Conservation (phyloP, 2,888 invertebrate species). For the Noctuana brunneofusca region DNA sequence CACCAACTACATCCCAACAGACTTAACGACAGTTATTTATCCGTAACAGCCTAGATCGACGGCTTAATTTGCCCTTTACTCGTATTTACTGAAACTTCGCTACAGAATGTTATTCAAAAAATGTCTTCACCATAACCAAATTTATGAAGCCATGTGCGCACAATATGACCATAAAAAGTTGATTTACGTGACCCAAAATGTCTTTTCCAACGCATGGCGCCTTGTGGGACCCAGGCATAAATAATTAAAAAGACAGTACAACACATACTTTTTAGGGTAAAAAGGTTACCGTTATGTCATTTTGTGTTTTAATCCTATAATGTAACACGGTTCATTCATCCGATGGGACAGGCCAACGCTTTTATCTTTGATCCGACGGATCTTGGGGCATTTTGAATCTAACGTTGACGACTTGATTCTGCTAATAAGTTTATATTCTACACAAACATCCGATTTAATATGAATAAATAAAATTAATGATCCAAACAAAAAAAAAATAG, state of each 20-base stretch:
- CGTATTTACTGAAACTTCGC: too few species aligned
- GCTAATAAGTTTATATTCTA: not conserved
- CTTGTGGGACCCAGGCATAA: not conserved
- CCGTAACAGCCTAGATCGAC: too few species aligned
- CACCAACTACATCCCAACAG: too few species aligned
- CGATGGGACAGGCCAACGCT: not conserved
- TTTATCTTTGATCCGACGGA: not conserved
- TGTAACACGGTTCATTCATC: not conserved
- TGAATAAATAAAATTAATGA: too few species aligned
- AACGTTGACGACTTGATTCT: not conserved
- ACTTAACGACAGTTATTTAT: too few species aligned
- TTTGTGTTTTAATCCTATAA: not conserved
- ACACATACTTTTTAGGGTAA: not conserved
- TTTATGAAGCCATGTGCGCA: slow-evolving; percentile 18
- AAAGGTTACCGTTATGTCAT: too few species aligned
- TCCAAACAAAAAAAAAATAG: too few species aligned
- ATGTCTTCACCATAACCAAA: slow-evolving; percentile 3
- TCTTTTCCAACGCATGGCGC: slow-evolving; percentile 21
- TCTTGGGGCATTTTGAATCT: not conserved
- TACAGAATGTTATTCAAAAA: not conserved
- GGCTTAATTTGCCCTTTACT: too few species aligned
- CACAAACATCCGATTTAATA: too few species aligned
- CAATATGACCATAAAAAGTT: slow-evolving; percentile 24
- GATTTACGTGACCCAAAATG: slow-evolving; percentile 31
- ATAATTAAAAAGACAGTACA: not conserved